Evolutionary conservation across 2,888 invertebrate genomes (phyloP).

Genomic region (Drosophila prolongata): DNA sequence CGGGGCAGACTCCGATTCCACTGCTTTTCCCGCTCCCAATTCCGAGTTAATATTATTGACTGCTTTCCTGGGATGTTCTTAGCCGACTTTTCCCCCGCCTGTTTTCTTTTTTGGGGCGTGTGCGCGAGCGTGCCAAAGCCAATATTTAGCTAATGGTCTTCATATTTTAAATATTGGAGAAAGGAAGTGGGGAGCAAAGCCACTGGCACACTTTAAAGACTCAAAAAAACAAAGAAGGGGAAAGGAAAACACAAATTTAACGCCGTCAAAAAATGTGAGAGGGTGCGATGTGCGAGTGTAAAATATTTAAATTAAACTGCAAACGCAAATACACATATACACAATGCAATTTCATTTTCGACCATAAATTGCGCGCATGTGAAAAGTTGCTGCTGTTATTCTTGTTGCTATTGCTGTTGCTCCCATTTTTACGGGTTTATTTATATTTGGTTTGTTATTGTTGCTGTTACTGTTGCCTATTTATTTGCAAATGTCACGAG

Average conservation of each 20-base stretch:
- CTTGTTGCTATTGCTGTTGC: conserved; percentile 37
- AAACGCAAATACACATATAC: conserved; percentile 39
- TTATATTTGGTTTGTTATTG: conserved; percentile 35
- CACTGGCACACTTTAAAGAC: conserved; percentile 30
- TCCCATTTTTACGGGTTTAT: conserved; percentile 52
- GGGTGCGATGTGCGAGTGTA: conserved; percentile 26
- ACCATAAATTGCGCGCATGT: conserved; percentile 68
- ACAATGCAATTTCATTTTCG: conserved; percentile 73
- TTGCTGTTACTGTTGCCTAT: conserved; percentile 54
- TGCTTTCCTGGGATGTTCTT: conserved; percentile 56
- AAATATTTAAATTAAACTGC: conserved; percentile 72
- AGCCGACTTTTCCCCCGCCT: neutral
- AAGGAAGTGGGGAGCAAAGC: conserved; percentile 10
- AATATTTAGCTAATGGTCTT: conserved; percentile 80
- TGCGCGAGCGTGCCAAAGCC: conserved; percentile 74
- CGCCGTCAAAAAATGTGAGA: conserved; percentile 44
- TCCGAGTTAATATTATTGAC: conserved; percentile 76
- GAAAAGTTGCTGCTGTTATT: conserved; percentile 38
- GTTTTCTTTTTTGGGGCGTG: conserved; percentile 17
- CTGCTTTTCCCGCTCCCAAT: conserved; percentile 21
- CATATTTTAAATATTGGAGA: conserved; percentile 78
- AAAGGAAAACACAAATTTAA: conserved; percentile 21
- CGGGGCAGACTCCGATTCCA: conserved; percentile 57
- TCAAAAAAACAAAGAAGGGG: neutral
- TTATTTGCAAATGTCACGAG: conserved; percentile 77